These are phyloP conservation scores for Polypterus senegalus DNA, from an alignment of 2,113 vertebrate genomes.

Conservation along the genomic window DNA sequence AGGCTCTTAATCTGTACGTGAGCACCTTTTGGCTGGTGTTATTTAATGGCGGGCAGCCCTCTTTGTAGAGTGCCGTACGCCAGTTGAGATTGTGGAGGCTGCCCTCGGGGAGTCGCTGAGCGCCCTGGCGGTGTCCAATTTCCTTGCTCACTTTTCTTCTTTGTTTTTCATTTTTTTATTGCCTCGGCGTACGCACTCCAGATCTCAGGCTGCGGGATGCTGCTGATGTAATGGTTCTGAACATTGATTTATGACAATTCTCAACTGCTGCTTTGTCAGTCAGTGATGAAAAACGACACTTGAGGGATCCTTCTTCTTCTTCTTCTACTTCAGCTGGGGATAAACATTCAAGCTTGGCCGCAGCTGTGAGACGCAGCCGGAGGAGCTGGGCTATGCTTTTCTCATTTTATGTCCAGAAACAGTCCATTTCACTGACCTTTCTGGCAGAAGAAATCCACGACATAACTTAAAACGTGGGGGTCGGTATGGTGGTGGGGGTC, in stretches of 20 bases:
- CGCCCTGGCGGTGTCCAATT: neutral
- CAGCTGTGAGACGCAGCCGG: slow-evolving; percentile 1
- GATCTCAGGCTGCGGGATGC: neutral
- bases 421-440: neutral
- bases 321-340: neutral
- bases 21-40: no score
- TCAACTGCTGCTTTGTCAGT: neutral
- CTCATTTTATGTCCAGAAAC: neutral
- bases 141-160: neutral
- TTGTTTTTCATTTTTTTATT: neutral
- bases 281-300: slow-evolving; percentile 7
- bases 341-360: slow-evolving; percentile 4
- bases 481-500: neutral
- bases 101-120: neutral
- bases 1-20: no score
- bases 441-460: neutral
- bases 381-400: neutral
- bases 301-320: neutral
- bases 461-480: neutral
- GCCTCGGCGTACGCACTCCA: neutral
- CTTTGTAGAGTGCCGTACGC: no score
- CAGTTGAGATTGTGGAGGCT: neutral
- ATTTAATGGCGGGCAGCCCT: no score
- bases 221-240: slow-evolving; percentile 1
- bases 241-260: slow-evolving; percentile 5